Evolutionary conservation across 2,113 vertebrate genomes (phyloP), one percentile per base, ranked within the genome.

Genomic region (Chlorodrepanis virens): DNA sequence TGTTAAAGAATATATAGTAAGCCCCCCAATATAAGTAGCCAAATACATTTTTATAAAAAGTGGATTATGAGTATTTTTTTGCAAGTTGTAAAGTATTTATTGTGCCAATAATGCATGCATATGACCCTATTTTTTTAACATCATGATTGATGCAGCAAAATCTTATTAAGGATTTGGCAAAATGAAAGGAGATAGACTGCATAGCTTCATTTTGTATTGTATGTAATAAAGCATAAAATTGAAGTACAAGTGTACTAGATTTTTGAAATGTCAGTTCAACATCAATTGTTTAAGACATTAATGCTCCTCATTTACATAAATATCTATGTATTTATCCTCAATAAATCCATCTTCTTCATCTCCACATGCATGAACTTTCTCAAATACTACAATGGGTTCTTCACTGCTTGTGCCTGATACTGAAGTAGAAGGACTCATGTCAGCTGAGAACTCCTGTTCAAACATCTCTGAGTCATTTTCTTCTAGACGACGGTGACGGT

Each of bases 281-380:
- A 42, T 71, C n/a, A 12, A 0, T 61, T 68, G 64, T 57, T 52
- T 87, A 90, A 70, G 42, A 75, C 54, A 52, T 97, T 96, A 98
- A 42, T 31, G 79, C 74, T 95, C 76, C 61, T 97, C 95, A 24
- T 25, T 54, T 95, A 88, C 97, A 6, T 96, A 97, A 22, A 96
- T 45, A 81, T 98, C 98, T 89, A 98, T 98, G 56, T 99, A 99
- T 44, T 98, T 98, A 77, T 99, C 99, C 95, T 99, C 99, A 97
- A 98, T 99, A 96, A 98, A 99, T 56, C 97, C 98, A 82, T 99
- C 99, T 28, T 99, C 98, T 12, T 97, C 98, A 33, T 97, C 90
- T 33, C 65, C 77, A 93, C 97, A 95, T 86, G 82, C 83, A 60
- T 96, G 94, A 49, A 90, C 88, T 97, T 97, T 97, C 93, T 98